phyloP scores from a whole-genome alignment of 2,797 vertebrate genomes.

The Malacoraja senta region DNA sequence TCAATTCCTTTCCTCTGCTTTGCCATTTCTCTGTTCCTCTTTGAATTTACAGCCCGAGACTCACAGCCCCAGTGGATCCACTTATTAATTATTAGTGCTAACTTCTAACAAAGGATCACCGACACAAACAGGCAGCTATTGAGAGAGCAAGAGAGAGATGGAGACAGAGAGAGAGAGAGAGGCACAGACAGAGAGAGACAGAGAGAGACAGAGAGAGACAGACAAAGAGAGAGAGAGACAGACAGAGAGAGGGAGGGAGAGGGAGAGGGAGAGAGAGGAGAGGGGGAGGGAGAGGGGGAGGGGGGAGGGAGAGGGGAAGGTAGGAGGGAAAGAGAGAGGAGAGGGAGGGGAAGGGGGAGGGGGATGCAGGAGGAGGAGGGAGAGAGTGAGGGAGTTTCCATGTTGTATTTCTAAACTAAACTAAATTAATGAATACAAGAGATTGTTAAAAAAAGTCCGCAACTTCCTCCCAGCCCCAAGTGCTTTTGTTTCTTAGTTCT shows the following conservation, averaged over 20 bases:
- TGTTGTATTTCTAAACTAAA: too few relatives aligned
- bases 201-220: too few relatives aligned
- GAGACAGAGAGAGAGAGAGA: not conserved
- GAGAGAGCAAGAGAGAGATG: not conserved
- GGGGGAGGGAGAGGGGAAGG: not conserved
- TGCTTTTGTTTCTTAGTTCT: too few relatives aligned
- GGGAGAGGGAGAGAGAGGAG: too few relatives aligned
- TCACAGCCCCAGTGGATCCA: not conserved
- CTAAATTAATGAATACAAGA: too few relatives aligned
- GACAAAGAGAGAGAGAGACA: not conserved
- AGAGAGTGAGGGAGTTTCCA: too few relatives aligned
- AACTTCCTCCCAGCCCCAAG: too few relatives aligned
- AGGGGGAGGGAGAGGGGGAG: too few relatives aligned
- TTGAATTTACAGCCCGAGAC: not conserved
- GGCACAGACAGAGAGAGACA: not conserved
- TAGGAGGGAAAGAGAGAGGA: not conserved
- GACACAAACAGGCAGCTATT: not conserved
- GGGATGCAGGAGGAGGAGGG: not conserved
- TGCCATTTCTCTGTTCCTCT: not conserved
- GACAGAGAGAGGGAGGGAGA: too few relatives aligned
- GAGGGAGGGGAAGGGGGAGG: too few relatives aligned
- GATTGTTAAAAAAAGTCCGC: too few relatives aligned
- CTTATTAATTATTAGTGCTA: not conserved
- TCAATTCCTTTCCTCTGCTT: not conserved
- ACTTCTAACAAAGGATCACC: not conserved